Percentiles rank a stretch among this genome's conserved stretches.
phyloP scores from a whole-genome alignment of 2,888 invertebrate genomes.

The Entomobrya proxima region DNA sequence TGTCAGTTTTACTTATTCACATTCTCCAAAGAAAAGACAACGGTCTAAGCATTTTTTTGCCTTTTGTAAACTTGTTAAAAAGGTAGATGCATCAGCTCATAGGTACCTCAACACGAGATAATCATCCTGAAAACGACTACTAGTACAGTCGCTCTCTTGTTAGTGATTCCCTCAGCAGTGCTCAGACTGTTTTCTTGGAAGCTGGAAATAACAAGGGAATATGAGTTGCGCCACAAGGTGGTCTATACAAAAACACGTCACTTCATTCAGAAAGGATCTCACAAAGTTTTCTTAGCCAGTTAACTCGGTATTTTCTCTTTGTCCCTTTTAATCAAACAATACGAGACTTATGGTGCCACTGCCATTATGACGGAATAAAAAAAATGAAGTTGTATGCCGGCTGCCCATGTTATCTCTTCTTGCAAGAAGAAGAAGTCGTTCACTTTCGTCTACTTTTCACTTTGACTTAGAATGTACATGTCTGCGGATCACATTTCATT shows the following conservation, averaged over 20 bases:
- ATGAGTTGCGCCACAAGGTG: not conserved
- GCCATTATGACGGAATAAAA: not conserved
- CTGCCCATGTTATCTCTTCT: not conserved
- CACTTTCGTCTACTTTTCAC: no score
- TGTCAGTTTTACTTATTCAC: conserved; percentile 44
- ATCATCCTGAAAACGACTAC: not conserved
- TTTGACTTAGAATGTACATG: no score
- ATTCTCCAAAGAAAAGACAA: conserved; percentile 26
- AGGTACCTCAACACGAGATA: no score
- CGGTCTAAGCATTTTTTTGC: not conserved
- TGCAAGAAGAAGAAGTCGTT: no score
- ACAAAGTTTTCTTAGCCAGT: conserved; percentile 14
- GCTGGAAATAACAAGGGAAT: not conserved
- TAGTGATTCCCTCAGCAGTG: not conserved
- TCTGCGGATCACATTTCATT: no score
- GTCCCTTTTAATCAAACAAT: conserved; percentile 47
- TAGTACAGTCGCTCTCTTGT: not conserved
- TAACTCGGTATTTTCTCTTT: not conserved
- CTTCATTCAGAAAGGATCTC: not conserved
- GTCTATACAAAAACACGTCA: not conserved
- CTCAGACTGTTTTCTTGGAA: not conserved
- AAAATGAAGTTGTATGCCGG: not conserved
- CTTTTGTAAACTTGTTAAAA: not conserved
- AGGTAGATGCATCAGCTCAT: no score
- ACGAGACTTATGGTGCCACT: conserved; percentile 31